These are phyloP conservation scores for Parnassius glacialis DNA, from an alignment of 2,888 invertebrate genomes.

Conservation along the genomic window DNA sequence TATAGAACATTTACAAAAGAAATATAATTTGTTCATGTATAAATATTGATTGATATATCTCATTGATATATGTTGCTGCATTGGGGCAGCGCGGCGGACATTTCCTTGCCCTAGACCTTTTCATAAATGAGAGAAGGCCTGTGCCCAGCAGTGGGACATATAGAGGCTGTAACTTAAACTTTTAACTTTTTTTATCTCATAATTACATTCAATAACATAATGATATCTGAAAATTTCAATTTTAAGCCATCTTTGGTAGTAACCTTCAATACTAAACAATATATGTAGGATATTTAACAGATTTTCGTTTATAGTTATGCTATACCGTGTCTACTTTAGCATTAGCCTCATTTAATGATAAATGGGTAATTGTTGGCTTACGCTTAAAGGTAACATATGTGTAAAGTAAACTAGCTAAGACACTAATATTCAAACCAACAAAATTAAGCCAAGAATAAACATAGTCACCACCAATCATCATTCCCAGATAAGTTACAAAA, in stretches of 20 bases:
- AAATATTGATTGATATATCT: neutral
- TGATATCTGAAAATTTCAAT: neutral
- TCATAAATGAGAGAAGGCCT: no score
- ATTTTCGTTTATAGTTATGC: conserved; percentile 42
- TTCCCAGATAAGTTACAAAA: conserved; percentile 97
- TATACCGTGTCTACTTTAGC: conserved; percentile 68
- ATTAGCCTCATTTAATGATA: conserved; percentile 50
- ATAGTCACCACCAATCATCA: conserved; percentile 99
- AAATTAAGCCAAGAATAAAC: conserved; percentile 97
- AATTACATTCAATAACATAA: conserved; percentile 3
- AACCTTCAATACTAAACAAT: conserved; percentile 49
- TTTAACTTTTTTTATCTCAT: no score
- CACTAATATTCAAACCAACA: conserved; percentile 97
- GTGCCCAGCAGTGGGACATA: no score
- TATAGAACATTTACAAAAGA: no score
- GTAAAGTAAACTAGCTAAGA: conserved; percentile 91
- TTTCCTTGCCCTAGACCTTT: no score
- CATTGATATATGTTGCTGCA: no score
- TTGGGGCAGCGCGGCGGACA: no score
- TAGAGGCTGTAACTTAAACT: no score
- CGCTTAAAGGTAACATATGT: conserved; percentile 92
- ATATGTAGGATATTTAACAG: conserved; percentile 42
- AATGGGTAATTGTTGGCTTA: conserved; percentile 68
- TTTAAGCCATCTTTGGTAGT: conserved; percentile 58
- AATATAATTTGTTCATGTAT: no score